Base-by-base conservation (phyloP, 2,797 vertebrate genomes). In the Tokudaia muenninki region DNA sequence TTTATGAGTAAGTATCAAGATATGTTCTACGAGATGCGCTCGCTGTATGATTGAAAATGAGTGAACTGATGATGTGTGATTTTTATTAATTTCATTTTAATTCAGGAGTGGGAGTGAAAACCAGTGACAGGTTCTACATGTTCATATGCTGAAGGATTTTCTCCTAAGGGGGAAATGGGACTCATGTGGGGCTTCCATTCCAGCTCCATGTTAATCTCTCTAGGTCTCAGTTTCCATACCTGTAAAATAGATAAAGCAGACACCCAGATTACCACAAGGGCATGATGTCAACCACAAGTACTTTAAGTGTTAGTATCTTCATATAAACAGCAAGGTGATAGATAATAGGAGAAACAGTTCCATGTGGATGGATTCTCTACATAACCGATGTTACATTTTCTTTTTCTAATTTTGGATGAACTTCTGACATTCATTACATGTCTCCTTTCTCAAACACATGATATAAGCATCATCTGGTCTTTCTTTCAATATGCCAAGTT, bases 1-100 rank as follows among this genome's bases (percentile, higher is more conserved):
- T 99, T 98, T 99, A 99, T 59, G 99, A 99, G 99, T 99, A 98
- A 99, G 99, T 99, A 98, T 70, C 31, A 59, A 37, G 47, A 59
- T 26, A 61, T 55, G n/a, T 93, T 87, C 87, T 80, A 16, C 63
- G 37, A 83, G 31, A 13, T 37, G 7, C 7, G 7, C 10, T 67
- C 7, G 7, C 10, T 67, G 12, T 34, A 61, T 22, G 14, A 26
- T 14, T 81, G 81, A 84, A 96, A 55, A 12, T 87, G 24, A 79
- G 31, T 24, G 26, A 70, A 86, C 29, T 52, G 17, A 47, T 72
- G 3, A n/a, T 24, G 6, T 72, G 7, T 37, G 10, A 21, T 12
- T 77, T 24, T 44, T 63, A 41, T 63, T 0, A 47, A 41, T 90
- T 94, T 91, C 47, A 47, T 95, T 95, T 90, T 55, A 22, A 61